Conservation (phyloP, 2,797 vertebrate species). For the Poeciliopsis infans region DNA sequence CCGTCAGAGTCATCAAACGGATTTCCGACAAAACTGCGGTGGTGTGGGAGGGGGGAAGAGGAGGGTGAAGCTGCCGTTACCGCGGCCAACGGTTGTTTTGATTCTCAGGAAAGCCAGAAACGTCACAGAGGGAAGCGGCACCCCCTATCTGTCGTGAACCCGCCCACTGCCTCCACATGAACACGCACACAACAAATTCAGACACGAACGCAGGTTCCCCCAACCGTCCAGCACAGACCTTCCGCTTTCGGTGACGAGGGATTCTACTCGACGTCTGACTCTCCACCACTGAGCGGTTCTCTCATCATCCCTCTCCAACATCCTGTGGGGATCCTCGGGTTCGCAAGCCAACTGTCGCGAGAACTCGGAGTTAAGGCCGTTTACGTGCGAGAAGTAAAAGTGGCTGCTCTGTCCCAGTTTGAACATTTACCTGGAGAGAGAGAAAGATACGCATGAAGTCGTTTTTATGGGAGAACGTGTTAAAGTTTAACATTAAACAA, state of each 20-base stretch:
- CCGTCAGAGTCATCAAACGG: conserved; percentile 28
- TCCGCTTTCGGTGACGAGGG: conserved; percentile 25
- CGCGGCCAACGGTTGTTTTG: conserved; percentile 83
- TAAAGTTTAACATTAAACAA: not conserved
- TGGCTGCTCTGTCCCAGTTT: not conserved
- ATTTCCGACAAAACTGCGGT: conserved; percentile 41
- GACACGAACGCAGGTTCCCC: not conserved
- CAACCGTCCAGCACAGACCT: conserved; percentile 37
- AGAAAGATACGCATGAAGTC: not conserved
- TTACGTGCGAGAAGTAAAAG: not conserved
- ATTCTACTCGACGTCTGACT: conserved; percentile 41
- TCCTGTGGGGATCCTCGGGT: conserved; percentile 50
- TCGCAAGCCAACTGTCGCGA: conserved; percentile 76
- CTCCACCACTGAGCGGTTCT: conserved; percentile 44
- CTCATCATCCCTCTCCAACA: conserved; percentile 62
- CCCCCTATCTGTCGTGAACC: conserved; percentile 23
- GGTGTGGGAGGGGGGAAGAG: too few relatives aligned
- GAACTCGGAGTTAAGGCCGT: conserved; percentile 41
- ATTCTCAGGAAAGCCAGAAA: conserved; percentile 90
- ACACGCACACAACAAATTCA: not conserved
- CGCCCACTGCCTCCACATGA: not conserved
- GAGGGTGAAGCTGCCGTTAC: conserved; percentile 13
- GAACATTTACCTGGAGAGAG: not conserved
- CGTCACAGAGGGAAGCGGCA: conserved; percentile 83
- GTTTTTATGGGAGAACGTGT: not conserved